These are phyloP conservation scores for Brachionus paranguensis DNA, from an alignment of 1,140 invertebrate genomes.

Conservation along the genomic window DNA sequence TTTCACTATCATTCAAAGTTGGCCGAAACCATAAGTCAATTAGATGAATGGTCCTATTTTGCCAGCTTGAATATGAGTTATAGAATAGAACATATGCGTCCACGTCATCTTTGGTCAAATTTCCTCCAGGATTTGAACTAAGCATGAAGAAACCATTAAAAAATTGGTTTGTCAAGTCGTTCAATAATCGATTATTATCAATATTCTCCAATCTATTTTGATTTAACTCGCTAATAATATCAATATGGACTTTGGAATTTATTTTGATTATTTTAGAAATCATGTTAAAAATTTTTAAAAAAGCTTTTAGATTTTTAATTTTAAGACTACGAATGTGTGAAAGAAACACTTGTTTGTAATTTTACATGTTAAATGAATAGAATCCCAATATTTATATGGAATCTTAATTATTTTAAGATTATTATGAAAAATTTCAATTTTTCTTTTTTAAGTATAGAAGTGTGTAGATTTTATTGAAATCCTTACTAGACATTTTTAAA, in stretches of 20 bases:
- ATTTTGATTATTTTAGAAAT: background rate
- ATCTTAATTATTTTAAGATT: no score
- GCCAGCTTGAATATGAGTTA: constrained; percentile 29
- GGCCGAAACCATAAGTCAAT: background rate
- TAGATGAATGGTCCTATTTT: constrained; percentile 4
- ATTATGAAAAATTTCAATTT: no score
- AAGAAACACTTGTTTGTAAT: background rate
- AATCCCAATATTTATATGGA: no score
- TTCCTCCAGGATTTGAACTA: background rate
- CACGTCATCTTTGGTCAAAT: background rate
- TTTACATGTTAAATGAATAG: no score
- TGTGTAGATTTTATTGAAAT: no score
- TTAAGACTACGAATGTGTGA: background rate
- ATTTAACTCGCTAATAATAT: background rate
- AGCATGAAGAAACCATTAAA: background rate
- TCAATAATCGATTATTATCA: background rate
- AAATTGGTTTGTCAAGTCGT: background rate
- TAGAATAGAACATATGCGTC: background rate
- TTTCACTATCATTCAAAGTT: background rate
- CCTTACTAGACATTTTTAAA: no score
- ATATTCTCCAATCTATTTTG: background rate
- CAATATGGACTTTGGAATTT: background rate
- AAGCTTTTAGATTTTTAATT: background rate
- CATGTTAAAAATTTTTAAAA: background rate
- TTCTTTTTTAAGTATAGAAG: no score